These are phyloP conservation scores for Mionectes olivaceus DNA, from an alignment of 2,797 vertebrate species.

Conservation along the genomic window DNA sequence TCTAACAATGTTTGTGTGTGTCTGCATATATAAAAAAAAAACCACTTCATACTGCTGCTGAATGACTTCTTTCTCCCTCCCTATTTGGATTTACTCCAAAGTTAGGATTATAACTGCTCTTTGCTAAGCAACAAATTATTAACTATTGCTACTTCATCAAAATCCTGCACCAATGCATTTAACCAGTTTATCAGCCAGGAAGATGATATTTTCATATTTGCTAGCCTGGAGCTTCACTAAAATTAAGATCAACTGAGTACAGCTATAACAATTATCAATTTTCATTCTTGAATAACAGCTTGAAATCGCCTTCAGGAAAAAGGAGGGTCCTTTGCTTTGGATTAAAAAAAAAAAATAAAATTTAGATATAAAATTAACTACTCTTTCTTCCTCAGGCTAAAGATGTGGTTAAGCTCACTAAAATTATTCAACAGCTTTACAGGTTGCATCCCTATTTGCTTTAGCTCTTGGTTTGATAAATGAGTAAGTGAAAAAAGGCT, in stretches of 20 bases:
- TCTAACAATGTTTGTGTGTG: constrained; percentile 31
- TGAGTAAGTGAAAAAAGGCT: background rate
- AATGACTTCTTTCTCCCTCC: constrained; percentile 11
- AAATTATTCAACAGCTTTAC: constrained; percentile 58
- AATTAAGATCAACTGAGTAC: constrained; percentile 75
- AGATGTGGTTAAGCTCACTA: constrained; percentile 44
- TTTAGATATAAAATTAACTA: constrained; percentile 48
- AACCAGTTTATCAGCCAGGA: constrained; percentile 62
- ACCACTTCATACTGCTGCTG: background rate
- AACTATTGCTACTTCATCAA: constrained; percentile 65
- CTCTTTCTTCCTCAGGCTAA: constrained; percentile 62
- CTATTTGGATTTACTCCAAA: constrained; percentile 52
- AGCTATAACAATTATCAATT: constrained; percentile 79
- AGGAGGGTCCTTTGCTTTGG: constrained; percentile 75
- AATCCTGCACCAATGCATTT: constrained; percentile 53
- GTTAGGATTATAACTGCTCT: constrained; percentile 46
- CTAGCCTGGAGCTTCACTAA: constrained; percentile 76
- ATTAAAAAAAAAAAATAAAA: constrained; percentile 24
- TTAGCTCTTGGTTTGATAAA: constrained; percentile 55
- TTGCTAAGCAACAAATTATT: constrained; percentile 45
- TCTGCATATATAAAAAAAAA: background rate
- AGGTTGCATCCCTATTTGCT: constrained; percentile 26
- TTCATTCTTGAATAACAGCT: constrained; percentile 81
- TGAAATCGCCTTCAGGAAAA: constrained; percentile 76
- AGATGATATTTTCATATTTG: constrained; percentile 73